phyloP scores from a whole-genome alignment of 2,113 vertebrate genomes.

The Petromus typicus region DNA sequence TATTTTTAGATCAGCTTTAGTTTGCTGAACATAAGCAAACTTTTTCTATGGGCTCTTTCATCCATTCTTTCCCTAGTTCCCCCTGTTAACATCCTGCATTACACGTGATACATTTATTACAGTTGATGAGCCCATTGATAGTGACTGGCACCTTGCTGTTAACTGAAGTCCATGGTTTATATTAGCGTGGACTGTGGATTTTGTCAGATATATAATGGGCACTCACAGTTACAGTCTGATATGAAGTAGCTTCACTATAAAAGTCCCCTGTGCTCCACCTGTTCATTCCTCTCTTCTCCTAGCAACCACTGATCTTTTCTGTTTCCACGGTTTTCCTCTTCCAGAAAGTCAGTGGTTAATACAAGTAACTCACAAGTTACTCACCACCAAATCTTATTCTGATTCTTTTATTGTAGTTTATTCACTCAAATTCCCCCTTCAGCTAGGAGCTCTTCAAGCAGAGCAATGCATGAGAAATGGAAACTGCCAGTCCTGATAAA shows the following conservation, averaged over 20 bases:
- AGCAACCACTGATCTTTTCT: neutral
- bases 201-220: neutral
- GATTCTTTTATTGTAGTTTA: neutral
- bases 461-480: neutral
- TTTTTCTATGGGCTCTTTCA: neutral
- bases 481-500: neutral
- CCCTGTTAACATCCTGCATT: neutral
- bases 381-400: neutral
- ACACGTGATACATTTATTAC: neutral
- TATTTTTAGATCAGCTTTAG: constrained; percentile 33
- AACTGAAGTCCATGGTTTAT: neutral
- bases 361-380: too few relatives aligned
- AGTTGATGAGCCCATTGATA: neutral
- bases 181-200: neutral
- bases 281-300: neutral
- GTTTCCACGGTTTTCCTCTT: neutral
- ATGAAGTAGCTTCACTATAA: neutral
- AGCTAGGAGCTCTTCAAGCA: neutral
- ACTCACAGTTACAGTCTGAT: neutral
- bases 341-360: neutral
- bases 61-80: neutral
- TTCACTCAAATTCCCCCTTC: neutral
- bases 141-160: neutral
- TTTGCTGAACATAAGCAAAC: constrained; percentile 30
- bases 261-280: neutral